These are phyloP conservation scores for Scylla paramamosain DNA, from an alignment of 1,140 invertebrate genomes.

Conservation along the genomic window DNA sequence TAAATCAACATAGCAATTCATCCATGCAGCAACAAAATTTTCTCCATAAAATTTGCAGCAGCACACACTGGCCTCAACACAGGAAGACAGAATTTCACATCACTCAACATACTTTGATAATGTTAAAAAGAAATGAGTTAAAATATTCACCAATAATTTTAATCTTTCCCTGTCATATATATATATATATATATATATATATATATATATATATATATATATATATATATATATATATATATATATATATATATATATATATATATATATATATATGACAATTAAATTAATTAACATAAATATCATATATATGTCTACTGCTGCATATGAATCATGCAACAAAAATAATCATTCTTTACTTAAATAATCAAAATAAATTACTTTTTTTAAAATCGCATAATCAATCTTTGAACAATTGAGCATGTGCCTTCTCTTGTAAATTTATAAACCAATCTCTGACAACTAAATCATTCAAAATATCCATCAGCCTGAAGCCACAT, in stretches of 20 bases:
- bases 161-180: not conserved
- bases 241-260: conserved; percentile 55
- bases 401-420: conserved; percentile 11
- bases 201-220: conserved; percentile 55
- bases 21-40: not conserved
- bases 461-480: not conserved
- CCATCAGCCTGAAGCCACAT: not conserved
- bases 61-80: not conserved
- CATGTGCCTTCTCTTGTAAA: not conserved
- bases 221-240: conserved; percentile 56
- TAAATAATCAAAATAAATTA: conserved; percentile 30
- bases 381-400: not conserved
- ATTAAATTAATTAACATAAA: conserved; percentile 14
- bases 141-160: conserved; percentile 14
- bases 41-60: not conserved
- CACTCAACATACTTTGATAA: not conserved
- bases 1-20: not conserved
- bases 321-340: conserved; percentile 59
- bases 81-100: conserved; percentile 32
- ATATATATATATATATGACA: conserved; percentile 31
- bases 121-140: not conserved
- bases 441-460: not conserved
- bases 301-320: not conserved
- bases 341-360: conserved; percentile 60
- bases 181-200: conserved; percentile 55